These are phyloP conservation scores for Vanessa atalanta DNA, from an alignment of 1,140 invertebrate species.

Conservation along the genomic window DNA sequence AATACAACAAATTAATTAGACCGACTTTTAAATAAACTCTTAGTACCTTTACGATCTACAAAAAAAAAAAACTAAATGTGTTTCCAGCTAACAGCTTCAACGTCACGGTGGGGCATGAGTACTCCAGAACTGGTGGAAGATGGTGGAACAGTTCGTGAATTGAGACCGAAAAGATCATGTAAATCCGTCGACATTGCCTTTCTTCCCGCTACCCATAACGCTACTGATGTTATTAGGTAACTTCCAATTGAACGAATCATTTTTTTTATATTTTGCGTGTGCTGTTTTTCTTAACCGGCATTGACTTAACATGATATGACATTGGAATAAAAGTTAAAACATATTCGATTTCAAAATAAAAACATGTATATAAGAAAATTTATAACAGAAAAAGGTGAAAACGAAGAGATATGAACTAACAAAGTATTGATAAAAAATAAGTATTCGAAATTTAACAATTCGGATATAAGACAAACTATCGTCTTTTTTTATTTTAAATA, in stretches of 20 bases:
- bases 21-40: too few relatives aligned
- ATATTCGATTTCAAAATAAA: too few relatives aligned
- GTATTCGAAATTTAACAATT: too few relatives aligned
- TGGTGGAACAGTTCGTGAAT: conserved; percentile 59
- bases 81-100: conserved; percentile 63
- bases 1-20: too few relatives aligned
- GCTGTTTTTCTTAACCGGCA: too few relatives aligned
- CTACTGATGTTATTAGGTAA: conserved; percentile 69
- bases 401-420: not conserved
- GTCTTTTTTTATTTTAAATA: not conserved
- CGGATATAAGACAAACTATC: too few relatives aligned
- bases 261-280: too few relatives aligned
- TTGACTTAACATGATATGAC: not conserved
- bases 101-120: conserved; percentile 62
- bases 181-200: conserved; percentile 67
- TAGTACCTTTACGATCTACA: too few relatives aligned
- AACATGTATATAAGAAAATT: not conserved
- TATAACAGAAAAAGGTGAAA: not conserved
- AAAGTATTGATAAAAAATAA: not conserved
- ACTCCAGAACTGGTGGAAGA: conserved; percentile 65
- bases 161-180: conserved; percentile 63
- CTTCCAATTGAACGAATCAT: not conserved
- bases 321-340: not conserved
- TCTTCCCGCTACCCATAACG: conserved; percentile 64
- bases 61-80: not conserved